These are phyloP conservation scores for Latrodectus geometricus DNA, from an alignment of 1,140 invertebrate genomes.

Conservation along the genomic window DNA sequence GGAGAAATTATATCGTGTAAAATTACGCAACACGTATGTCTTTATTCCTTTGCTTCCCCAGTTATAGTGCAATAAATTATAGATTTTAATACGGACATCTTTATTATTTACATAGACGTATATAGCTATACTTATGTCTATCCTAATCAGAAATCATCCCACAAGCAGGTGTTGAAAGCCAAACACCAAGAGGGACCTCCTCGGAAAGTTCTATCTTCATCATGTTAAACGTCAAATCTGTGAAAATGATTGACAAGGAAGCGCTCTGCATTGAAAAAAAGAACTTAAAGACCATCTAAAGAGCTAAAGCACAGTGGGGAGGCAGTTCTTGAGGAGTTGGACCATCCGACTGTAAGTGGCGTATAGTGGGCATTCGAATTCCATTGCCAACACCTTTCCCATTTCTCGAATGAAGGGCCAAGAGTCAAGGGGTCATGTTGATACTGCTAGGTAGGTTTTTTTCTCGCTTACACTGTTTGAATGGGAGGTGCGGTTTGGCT, in stretches of 20 bases:
- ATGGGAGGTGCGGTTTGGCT: constrained; percentile 13
- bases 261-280: constrained; percentile 7
- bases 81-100: too few relatives aligned
- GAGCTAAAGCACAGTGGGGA: constrained; percentile 32
- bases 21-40: too few relatives aligned
- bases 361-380: constrained; percentile 44
- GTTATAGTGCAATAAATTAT: too few relatives aligned
- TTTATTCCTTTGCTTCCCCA: too few relatives aligned
- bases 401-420: not conserved
- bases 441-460: constrained; percentile 1
- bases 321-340: constrained; percentile 4
- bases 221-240: constrained; percentile 13
- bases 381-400: constrained; percentile 18
- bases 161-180: constrained; percentile 28
- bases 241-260: constrained; percentile 28
- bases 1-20: too few relatives aligned
- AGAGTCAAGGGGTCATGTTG: constrained; percentile 38
- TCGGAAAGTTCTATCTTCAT: constrained; percentile 24
- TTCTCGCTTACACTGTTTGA: not conserved
- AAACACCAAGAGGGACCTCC: constrained; percentile 8
- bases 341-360: constrained; percentile 31
- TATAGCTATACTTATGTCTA: too few relatives aligned
- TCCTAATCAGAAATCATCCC: not conserved
- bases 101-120: too few relatives aligned
- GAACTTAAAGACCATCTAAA: constrained; percentile 22